Evolutionary conservation across 2,888 invertebrate species (phyloP), one percentile per base, ranked within the genome.

Genomic region (Macrophya annulata): DNA sequence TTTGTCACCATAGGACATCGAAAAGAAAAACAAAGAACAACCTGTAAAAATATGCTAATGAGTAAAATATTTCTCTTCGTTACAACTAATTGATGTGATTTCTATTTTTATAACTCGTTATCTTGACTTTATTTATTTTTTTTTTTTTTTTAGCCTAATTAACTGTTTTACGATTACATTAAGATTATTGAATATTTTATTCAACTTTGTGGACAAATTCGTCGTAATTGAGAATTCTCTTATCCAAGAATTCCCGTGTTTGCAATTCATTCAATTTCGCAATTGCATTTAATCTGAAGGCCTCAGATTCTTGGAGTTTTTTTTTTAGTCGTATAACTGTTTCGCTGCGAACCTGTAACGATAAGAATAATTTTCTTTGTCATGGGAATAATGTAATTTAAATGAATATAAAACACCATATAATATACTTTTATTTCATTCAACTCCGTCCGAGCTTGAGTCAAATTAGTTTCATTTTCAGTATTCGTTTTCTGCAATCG

Each of bases 271-370:
- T 48, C 12, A 83, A 71, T 83, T 68, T 83, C n/a, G 9, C n/a
- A n/a, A 48, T 21, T 31, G 71, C 83, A 5, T 51, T 48, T 15
- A 37, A 37, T 83, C 55, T 83, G 0, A 10, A 68, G 9, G 65
- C 12, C 55, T 83, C 83, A 1, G 83, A 83, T 37, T 83, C 51
- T 31, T 48, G 21, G 31, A 83, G 71, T 55, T 83, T 83, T 25
- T 68, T 31, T 25, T 31, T 8, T 51, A 83, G 83, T 31, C 68
- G 51, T 15, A 31, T 4, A 4, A 83, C 48, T n/a, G 48, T 51
- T 15, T 31, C 65, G 21, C 31, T 31, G 17, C 71, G 83, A 37
- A 48, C 68, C 83, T 83, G 48, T 45, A 71, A 48, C 10, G 0
- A 62, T 81, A 4, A 43, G 40, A 40, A 62, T 0, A 59, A 2